Evolutionary conservation across 2,113 vertebrate species (phyloP).

Genomic region (Galeopterus variegatus): DNA sequence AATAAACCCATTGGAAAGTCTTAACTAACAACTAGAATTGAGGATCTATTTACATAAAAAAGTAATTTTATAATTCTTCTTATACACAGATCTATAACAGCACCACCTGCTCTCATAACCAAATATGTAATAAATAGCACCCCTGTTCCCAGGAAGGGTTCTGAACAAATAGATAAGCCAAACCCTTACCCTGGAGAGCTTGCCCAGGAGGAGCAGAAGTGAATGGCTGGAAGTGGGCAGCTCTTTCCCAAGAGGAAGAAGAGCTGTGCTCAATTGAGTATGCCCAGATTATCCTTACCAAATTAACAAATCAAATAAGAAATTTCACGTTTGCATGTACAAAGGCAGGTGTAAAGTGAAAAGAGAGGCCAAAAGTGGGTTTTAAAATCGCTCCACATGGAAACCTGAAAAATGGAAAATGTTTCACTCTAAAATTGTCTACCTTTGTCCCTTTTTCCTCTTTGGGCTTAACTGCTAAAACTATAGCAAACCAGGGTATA

Average conservation of each 20-base stretch:
- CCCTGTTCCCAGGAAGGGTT: neutral
- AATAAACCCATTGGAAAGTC: constrained; percentile 54
- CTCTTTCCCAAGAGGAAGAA: neutral
- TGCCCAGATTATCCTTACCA: neutral
- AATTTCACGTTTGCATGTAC: neutral
- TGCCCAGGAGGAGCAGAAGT: neutral
- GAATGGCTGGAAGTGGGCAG: neutral
- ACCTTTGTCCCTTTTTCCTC: neutral
- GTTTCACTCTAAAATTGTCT: neutral
- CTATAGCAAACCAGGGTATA: neutral
- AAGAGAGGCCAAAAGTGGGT: neutral
- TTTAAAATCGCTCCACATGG: neutral
- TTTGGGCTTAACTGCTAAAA: neutral
- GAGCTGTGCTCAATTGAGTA: neutral
- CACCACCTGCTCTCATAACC: constrained; percentile 47
- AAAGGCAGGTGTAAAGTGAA: neutral
- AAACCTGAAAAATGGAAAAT: neutral
- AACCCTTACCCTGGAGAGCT: neutral
- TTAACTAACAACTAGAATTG: constrained; percentile 58
- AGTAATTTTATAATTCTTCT: constrained; percentile 41
- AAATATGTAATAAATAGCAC: neutral
- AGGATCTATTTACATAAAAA: constrained; percentile 53
- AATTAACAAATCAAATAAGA: neutral
- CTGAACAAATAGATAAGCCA: neutral
- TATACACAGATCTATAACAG: constrained; percentile 60